Conservation (phyloP, 2,888 invertebrate genomes). For the Patella caerulea region DNA sequence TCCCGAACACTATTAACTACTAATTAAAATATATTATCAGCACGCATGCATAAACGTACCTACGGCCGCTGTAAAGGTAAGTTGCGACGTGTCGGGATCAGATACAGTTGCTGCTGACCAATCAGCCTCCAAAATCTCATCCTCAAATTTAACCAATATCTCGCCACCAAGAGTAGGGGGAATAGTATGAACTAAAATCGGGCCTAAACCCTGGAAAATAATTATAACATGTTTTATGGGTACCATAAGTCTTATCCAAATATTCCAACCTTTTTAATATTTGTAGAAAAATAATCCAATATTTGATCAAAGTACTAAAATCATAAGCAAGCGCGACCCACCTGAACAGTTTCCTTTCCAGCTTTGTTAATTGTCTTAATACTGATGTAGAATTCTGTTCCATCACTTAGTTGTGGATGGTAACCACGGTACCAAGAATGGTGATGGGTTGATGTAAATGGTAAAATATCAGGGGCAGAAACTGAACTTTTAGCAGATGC, state of each 20-base stretch:
- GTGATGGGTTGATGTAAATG: conserved; percentile 42
- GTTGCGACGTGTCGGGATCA: conserved; percentile 39
- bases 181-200: conserved; percentile 34
- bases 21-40: too few species aligned
- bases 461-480: conserved; percentile 40
- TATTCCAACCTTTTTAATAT: background rate
- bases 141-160: conserved; percentile 18
- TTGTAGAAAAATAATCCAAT: background rate
- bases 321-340: background rate
- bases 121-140: conserved; percentile 33
- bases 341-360: conserved; percentile 33
- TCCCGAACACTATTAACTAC: too few species aligned
- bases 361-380: conserved; percentile 50
- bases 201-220: conserved; percentile 35
- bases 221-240: background rate
- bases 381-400: conserved; percentile 45
- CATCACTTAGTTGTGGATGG: conserved; percentile 47
- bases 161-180: conserved; percentile 30
- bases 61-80: conserved; percentile 37
- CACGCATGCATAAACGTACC: conserved; percentile 28
- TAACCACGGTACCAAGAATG: conserved; percentile 39
- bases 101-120: conserved; percentile 40
- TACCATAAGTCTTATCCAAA: background rate
- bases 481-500: conserved; percentile 16
- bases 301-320: background rate